Base-by-base conservation (phyloP, 2,888 invertebrate genomes). In the Nephrotoma appendiculata region DNA sequence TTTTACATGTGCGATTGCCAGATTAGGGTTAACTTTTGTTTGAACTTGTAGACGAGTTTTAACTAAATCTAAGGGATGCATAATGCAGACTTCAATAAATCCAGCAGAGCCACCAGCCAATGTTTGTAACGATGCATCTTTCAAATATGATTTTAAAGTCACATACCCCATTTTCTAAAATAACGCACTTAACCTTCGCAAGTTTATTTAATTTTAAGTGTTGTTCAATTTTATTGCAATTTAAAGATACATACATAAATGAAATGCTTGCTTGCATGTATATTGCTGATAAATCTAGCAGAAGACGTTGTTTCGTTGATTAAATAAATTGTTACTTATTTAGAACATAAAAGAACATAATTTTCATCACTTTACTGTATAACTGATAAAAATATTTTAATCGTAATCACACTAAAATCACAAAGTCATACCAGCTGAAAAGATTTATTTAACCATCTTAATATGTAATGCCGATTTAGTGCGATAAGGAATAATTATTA, bases 41-140 rank as follows among this genome's bases (percentile, higher is more conserved):
- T 96, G 96, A 86, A 97, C 92, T 92, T 97, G 97, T 89, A 97
- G 94, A 89, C 98, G 93, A 1, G 98, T 98, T 92, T 98, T 98
- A 2, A 98, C 95, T 87, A 98, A 93, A 92, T 98, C 98, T 90
- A 98, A 92, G 0, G 98, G 98, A 92, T 98, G 98, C 98, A 98
- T 98, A 86, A 98, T 95, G 91, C 97, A 97, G 88, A 98, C 97
- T 93, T 98, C 98, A 86, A 98, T 94, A 91, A 98, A 98, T 91
- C 97, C 97, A 89, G 98, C 98, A 88, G 96, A 96, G 87, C 98
- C 98, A 88, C 98, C 98, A 88, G 98, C 95, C 86, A 95, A 95
- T 89, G 97, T 94, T 92, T 97, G 97, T 92, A 97, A 95, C 0
- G 94, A 94, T 87, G 95, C 96, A 91, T 96, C 94, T 90, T 95